A percentile compares a stretch with the other conserved stretches of the same genome.
Evolutionary conservation across 2,888 invertebrate genomes (phyloP).

Genomic region (Aethes cnicana): DNA sequence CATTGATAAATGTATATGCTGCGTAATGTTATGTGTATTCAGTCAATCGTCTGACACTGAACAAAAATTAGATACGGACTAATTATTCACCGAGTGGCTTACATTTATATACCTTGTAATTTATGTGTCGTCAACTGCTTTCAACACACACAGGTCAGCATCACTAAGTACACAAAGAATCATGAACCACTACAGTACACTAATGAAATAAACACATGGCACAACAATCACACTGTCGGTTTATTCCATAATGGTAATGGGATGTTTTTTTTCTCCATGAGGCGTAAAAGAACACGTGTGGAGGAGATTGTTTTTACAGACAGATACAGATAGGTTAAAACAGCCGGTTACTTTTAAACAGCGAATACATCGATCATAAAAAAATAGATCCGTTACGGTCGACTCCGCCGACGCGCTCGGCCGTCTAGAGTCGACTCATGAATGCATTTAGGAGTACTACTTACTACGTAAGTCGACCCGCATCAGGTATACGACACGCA

Average conservation of each 20-base stretch:
- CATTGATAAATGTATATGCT: too few relatives aligned
- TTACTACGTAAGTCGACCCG: conserved; percentile 1
- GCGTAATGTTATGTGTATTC: not conserved
- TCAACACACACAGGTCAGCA: conserved; percentile 6
- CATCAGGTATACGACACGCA: conserved; percentile 17
- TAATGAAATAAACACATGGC: conserved; percentile 16
- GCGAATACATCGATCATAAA: too few relatives aligned
- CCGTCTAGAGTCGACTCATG: conserved; percentile 12
- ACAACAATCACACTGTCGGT: not conserved
- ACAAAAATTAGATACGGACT: not conserved
- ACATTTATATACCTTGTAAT: conserved; percentile 1
- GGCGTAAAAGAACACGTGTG: conserved; percentile 4
- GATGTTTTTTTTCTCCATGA: conserved; percentile 7
- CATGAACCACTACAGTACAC: conserved; percentile 5
- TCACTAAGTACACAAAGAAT: conserved; percentile 7
- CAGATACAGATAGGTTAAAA: conserved; percentile 10
- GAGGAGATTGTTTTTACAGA: not conserved
- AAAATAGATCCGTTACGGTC: conserved; percentile 6
- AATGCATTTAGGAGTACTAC: too few relatives aligned
- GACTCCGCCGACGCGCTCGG: conserved; percentile 7
- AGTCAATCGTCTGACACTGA: not conserved
- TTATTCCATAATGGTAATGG: conserved; percentile 7
- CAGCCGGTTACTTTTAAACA: conserved; percentile 5
- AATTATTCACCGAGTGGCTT: not conserved
- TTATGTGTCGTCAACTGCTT: not conserved